These are phyloP conservation scores for Amazonetta brasiliensis DNA, from an alignment of 2,797 vertebrate genomes.

Conservation along the genomic window DNA sequence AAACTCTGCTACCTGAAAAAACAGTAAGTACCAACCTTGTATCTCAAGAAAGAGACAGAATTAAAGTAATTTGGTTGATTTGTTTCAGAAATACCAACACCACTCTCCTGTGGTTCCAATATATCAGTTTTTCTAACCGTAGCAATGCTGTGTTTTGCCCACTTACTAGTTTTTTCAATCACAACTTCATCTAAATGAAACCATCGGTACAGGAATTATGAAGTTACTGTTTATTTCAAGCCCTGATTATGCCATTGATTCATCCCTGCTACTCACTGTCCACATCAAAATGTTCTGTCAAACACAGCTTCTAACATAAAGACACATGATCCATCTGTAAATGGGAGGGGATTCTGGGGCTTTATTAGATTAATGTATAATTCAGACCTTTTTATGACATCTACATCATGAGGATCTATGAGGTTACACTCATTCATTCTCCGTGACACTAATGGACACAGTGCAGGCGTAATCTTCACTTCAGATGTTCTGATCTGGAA, in stretches of 20 bases:
- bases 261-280: neutral
- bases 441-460: neutral
- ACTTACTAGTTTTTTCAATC: neutral
- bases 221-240: neutral
- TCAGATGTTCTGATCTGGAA: neutral
- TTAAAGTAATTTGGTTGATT: neutral
- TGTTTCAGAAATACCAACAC: neutral
- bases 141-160: neutral
- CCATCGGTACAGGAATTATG: neutral
- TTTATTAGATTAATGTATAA: neutral
- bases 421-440: neutral
- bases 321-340: neutral
- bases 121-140: neutral
- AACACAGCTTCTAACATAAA: neutral
- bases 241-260: neutral
- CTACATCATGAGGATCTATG: fast-evolving
- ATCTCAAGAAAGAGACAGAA: neutral
- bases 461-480: neutral
- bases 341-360: neutral
- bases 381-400: neutral
- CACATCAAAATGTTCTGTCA: neutral
- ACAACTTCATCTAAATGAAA: neutral
- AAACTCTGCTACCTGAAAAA: neutral
- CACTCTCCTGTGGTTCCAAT: neutral
- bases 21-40: fast-evolving